Base-by-base conservation (phyloP, 2,888 invertebrate species). In the Apoda limacodes region DNA sequence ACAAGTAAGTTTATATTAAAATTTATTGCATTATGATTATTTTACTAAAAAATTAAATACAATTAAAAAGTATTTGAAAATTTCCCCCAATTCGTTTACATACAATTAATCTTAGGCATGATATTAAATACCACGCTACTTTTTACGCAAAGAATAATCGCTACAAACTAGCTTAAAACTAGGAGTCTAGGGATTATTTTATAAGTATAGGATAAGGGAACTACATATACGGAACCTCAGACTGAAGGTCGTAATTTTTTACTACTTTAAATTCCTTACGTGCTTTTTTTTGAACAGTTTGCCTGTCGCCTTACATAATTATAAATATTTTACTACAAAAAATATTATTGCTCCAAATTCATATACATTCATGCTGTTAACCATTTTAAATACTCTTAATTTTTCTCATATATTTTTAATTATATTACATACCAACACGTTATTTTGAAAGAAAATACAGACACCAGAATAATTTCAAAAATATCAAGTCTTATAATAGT, bases 231-330 rank as follows among this genome's bases (percentile, higher is more conserved):
- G 49, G 48, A 46, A 48, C 43, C 48, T 39, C 45, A 51, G 52
- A 43, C 39, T 28, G 34, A 25, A 42, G 45, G 52, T 48, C 55
- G 42, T 43, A 40, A 46, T 48, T 48, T 42, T 42, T 41, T 46
- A 52, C 70, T 75, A 74, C 71, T 37, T 55, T 71, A 64, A 78
- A 78, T 76, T 76, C 76, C 76, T 75, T 59, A 63, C 60, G 75
- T 76, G 76, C 76, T 57, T 64, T 60, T 45, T 46, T 44, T 60
- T 67, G 72, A 69, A 70, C 74, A 69, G 69, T 56, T 57, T 48
- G 55, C 52, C 64, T 65, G 65, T 59, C 65, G 60, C 54, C 50
- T 55, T 43, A 54, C 43, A 52, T 39, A 48, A 53, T 53, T 44
- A 51, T 47, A 44, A 40, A 35, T 45, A 47, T 44, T 37, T 43